phyloP scores from a whole-genome alignment of 1,140 invertebrate species.

The Uloborus diversus region DNA sequence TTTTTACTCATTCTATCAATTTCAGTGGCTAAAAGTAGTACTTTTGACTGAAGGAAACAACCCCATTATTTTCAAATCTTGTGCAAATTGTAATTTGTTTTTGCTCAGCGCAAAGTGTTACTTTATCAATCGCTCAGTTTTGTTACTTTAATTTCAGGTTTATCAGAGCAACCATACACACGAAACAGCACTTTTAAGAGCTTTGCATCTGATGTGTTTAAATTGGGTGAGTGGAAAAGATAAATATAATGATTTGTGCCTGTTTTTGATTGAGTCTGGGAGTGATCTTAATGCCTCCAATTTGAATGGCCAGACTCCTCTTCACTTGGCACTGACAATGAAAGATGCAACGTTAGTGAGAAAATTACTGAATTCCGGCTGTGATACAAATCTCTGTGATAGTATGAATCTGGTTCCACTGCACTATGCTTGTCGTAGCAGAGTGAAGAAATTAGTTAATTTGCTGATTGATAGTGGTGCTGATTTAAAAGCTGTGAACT shows the following conservation, averaged over 20 bases:
- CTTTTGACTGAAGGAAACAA: too few relatives aligned
- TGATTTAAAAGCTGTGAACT: not conserved
- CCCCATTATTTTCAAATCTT: too few relatives aligned
- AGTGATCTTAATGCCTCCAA: slow-evolving; percentile 12
- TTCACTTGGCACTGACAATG: slow-evolving; percentile 10
- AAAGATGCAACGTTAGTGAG: slow-evolving; percentile 13
- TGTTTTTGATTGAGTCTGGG: slow-evolving; percentile 2
- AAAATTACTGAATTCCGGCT: slow-evolving; percentile 7
- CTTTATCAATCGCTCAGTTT: too few relatives aligned
- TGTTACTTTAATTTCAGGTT: too few relatives aligned
- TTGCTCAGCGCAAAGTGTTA: too few relatives aligned
- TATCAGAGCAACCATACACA: not conserved
- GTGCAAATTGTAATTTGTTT: too few relatives aligned
- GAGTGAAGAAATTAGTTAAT: not conserved
- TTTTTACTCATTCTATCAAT: too few relatives aligned
- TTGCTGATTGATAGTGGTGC: slow-evolving; percentile 12
- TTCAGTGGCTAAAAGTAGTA: too few relatives aligned
- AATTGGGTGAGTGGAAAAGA: not conserved
- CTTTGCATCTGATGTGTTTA: not conserved
- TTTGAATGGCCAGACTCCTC: not conserved
- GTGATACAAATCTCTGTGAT: not conserved
- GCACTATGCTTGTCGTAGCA: slow-evolving; percentile 17
- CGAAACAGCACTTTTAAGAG: slow-evolving; percentile 34
- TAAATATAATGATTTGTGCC: not conserved
- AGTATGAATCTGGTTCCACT: not conserved